A percentile compares a stretch with the other conserved stretches of the same genome.
phyloP scores from a whole-genome alignment of 2,888 invertebrate species.

The Drosophila mercatorum region DNA sequence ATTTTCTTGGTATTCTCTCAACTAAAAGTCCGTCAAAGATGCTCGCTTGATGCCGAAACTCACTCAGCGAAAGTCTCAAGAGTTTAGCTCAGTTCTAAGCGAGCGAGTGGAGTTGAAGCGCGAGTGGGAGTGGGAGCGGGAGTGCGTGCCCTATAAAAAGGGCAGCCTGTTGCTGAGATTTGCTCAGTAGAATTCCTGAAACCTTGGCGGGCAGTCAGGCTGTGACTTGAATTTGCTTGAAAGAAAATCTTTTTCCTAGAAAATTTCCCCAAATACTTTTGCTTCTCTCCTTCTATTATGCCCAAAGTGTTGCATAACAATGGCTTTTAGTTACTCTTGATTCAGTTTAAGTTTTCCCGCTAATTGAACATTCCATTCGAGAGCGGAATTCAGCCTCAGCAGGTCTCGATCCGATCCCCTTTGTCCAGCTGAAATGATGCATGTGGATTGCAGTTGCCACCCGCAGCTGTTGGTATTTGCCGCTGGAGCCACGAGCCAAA shows the following conservation, averaged over 20 bases:
- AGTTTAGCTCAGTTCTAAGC: no score
- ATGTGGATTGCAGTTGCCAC: conserved; percentile 5
- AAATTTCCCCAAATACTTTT: neutral
- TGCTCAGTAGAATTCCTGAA: no score
- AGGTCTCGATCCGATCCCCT: conserved; percentile 11
- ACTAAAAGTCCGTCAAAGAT: no score
- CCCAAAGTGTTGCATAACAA: conserved; percentile 2
- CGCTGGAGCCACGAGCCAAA: conserved; percentile 70
- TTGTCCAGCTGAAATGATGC: conserved; percentile 18
- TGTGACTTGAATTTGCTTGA: no score
- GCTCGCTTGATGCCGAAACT: no score
- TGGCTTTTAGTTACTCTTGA: neutral
- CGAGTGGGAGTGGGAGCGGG: no score
- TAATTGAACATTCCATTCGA: conserved; percentile 53
- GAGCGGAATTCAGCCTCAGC: conserved; percentile 50
- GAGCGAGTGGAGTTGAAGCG: no score
- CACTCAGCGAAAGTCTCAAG: no score
- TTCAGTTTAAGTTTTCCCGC: neutral
- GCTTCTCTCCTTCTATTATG: neutral
- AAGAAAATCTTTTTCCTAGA: neutral
- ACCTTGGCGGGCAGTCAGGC: no score
- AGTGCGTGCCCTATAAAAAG: no score
- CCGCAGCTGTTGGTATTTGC: conserved; percentile 33
- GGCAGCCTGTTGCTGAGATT: no score
- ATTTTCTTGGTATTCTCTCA: no score